Base-by-base conservation (phyloP, 2,113 vertebrate genomes). In the Sylvicapra grimmia region DNA sequence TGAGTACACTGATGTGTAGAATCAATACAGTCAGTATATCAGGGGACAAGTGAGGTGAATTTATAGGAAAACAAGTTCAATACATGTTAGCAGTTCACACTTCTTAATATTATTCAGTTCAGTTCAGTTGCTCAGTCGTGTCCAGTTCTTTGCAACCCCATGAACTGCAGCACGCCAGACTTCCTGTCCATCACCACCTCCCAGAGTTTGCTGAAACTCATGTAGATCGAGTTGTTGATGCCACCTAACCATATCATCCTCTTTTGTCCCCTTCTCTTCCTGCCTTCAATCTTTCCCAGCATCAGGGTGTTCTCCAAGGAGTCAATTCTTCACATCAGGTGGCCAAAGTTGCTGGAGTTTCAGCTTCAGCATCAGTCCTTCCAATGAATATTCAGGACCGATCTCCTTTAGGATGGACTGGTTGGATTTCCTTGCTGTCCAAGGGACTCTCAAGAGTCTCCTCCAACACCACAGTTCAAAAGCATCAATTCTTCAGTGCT, bases 1-100 rank as follows among this genome's bases (percentile, higher is more conserved):
- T 7, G 23, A 5, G n/a, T 16, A 36, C n/a, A 6, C 6, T 33
- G 63, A 65, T 0, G 0, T 33, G n/a, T 29, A 15, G 27, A 58
- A 58, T 58, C 23, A 58, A 27, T 40, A 18, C 6, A 33, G 14
- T 5, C 53, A 58, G 23, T 14, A 14, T 58, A 25, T 27, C 53
- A 58, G 53, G 33, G 12, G 21, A 58, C 82, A 58, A 0, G 31
- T 40, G 83, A 44, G n/a, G 83, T 4, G 14, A 15, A 27, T 29
- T 40, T 18, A 31, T 51, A 3, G 8, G 16, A 65, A 65, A 65
- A 18, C 63, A 65, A 65, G 63, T 65, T 8, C 31, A 8, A 4
- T 8, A 65, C 63, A 8, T 33, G 31, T 18, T 33, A 33, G 63
- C 63, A 65, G 31, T 65, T 65, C 63, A 65, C 31, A 65, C 63